These are phyloP conservation scores for Typhlichthys eigenmanni DNA, from an alignment of 2,797 vertebrate genomes.

Conservation along the genomic window DNA sequence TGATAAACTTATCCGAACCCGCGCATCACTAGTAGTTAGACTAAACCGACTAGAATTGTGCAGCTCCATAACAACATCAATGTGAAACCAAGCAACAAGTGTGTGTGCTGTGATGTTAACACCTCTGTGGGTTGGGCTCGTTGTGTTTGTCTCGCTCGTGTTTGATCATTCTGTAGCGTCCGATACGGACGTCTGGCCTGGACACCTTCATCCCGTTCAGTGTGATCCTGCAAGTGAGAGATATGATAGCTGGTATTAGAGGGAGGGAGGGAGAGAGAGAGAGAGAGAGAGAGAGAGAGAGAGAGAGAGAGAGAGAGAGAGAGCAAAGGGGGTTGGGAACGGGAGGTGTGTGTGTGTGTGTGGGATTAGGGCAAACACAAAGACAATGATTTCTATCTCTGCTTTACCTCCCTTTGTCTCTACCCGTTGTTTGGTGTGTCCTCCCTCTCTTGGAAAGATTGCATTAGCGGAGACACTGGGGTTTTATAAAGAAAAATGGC, in stretches of 20 bases:
- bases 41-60: background rate
- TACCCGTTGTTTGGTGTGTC: too few relatives aligned
- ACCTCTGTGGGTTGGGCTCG: slow-evolving; percentile 99
- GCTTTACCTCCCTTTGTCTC: too few relatives aligned
- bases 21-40: too few relatives aligned
- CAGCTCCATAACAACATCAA: slow-evolving; percentile 39
- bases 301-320: slow-evolving; percentile 15
- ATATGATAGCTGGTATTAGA: slow-evolving; percentile 35
- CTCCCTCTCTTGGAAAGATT: too few relatives aligned
- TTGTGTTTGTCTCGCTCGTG: slow-evolving; percentile 99
- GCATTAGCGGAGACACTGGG: too few relatives aligned
- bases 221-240: slow-evolving; percentile 84
- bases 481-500: too few relatives aligned
- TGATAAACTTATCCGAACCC: too few relatives aligned
- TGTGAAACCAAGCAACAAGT: slow-evolving; percentile 21
- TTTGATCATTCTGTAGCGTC: slow-evolving; percentile 99
- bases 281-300: slow-evolving; percentile 16
- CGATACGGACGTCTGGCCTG: slow-evolving; percentile 93
- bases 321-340: background rate
- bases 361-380: background rate
- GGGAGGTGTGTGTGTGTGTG: background rate
- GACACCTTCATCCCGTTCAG: slow-evolving; percentile 99
- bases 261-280: background rate
- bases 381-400: too few relatives aligned
- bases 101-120: slow-evolving; percentile 63